Evolutionary conservation across 2,113 vertebrate species (phyloP), one percentile per base, ranked within the genome.

Genomic region (Solenodon paradoxus): DNA sequence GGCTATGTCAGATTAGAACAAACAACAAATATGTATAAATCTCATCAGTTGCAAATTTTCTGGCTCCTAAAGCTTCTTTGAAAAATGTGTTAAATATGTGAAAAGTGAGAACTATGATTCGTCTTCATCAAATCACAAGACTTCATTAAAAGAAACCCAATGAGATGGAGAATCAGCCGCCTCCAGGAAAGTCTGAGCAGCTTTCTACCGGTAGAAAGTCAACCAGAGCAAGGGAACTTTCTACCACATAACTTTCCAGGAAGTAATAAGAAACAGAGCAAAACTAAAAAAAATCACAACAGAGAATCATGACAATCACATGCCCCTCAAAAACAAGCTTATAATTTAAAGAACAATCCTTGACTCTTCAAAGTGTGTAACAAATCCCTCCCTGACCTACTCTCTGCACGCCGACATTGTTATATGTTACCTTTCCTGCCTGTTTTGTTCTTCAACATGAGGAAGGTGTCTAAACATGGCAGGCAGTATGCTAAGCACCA

Each of bases 361-460:
- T 68, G 49, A 61, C 17, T 84, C 63, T 91, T 66, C 12, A 22
- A 49, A 61, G 6, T 20, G 3, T 22, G 16, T 28, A 61, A 24
- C 64, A 40, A 32, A 38, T 68, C 3, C 3, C 12, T 40, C 57
- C 69, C 12, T n/a, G n/a, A 7, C 15, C 17, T n/a, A n/a, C 2
- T 42, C 45, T 68, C 4, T 42, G 26, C 7, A 47, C 42, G 26
- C 55, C 12, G 9, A 17, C 2, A 2, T 35, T 20, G 47, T 32
- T 17, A 28, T 12, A 7, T 0, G 13, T 38, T 80, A 17, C 45
- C 5, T 40, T 7, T 16, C 2, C 4, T n/a, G 12, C 4, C 32
- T 19, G 6, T 1, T 78, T 8, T 24, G 9, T 26, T 61, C 5
- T 42, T 59, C n/a, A 35, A 45, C 28, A 30, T 0, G 7, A 55